Conservation (phyloP, 1,140 invertebrate genomes). For the Belonocnema kinseyi region DNA sequence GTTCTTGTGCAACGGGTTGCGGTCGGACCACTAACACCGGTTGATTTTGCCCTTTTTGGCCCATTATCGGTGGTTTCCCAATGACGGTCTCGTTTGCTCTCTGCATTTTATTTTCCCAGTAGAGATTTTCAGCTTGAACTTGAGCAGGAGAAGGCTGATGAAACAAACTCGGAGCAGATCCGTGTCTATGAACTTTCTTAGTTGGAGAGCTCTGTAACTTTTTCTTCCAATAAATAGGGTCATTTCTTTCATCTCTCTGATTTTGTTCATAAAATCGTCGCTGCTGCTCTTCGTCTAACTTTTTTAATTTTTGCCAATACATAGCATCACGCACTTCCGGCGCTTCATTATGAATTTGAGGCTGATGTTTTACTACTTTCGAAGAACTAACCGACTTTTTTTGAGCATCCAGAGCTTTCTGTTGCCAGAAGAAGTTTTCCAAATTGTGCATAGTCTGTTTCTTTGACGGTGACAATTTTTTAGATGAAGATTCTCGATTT, state of each 20-base stretch:
- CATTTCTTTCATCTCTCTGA: slow-evolving; percentile 46
- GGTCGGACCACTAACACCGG: slow-evolving; percentile 68
- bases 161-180: slow-evolving; percentile 50
- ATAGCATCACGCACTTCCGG: slow-evolving; percentile 67
- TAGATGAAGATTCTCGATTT: slow-evolving; percentile 34
- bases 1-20: slow-evolving; percentile 63
- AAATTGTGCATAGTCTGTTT: slow-evolving; percentile 66
- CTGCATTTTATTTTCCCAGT: slow-evolving; percentile 54
- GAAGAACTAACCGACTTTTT: slow-evolving; percentile 49
- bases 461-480: slow-evolving; percentile 65
- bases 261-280: slow-evolving; percentile 66
- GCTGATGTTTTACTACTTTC: not conserved
- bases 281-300: slow-evolving; percentile 69
- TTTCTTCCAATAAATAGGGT: slow-evolving; percentile 46
- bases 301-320: slow-evolving; percentile 71
- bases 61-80: slow-evolving; percentile 64
- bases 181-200: slow-evolving; percentile 48
- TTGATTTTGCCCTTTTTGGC: slow-evolving; percentile 65
- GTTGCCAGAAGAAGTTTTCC: slow-evolving; percentile 70
- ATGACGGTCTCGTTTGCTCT: slow-evolving; percentile 41
- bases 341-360: slow-evolving; percentile 43
- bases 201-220: slow-evolving; percentile 40
- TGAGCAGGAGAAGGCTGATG: slow-evolving; percentile 37
- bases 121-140: slow-evolving; percentile 42
- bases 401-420: slow-evolving; percentile 65